These are phyloP conservation scores for Lagria hirta DNA, from an alignment of 2,888 invertebrate species.

Conservation along the genomic window DNA sequence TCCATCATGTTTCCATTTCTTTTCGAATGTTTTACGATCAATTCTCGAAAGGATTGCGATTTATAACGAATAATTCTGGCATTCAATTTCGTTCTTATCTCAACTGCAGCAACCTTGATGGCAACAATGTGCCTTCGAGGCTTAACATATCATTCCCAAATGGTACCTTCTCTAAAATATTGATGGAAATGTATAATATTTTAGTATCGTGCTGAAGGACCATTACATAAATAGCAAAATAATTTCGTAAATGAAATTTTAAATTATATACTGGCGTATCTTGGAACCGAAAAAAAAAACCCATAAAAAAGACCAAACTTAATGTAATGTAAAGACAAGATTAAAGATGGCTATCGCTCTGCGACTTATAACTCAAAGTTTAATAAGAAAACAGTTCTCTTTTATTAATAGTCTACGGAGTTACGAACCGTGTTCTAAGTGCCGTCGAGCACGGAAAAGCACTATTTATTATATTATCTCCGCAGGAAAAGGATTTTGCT, in stretches of 20 bases:
- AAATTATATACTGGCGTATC: conserved; percentile 46
- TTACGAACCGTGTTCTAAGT: conserved; percentile 46
- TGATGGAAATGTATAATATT: conserved; percentile 20
- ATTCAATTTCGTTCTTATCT: no score
- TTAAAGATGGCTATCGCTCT: conserved; percentile 54
- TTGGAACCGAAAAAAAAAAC: conserved; percentile 21
- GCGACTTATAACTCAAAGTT: conserved; percentile 53
- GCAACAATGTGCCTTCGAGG: no score
- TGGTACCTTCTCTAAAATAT: no score
- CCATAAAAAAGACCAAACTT: conserved; percentile 40
- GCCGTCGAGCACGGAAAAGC: conserved; percentile 47
- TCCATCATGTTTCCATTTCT: no score
- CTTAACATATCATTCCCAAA: no score
- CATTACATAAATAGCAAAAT: conserved; percentile 47
- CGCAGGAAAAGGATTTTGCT: conserved; percentile 24
- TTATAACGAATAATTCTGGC: no score
- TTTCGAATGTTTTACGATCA: no score
- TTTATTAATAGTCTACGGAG: conserved; percentile 49
- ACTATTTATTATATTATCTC: conserved; percentile 42
- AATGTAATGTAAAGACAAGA: conserved; percentile 52
- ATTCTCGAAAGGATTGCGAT: no score
- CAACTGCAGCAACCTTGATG: no score
- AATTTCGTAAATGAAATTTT: conserved; percentile 52
- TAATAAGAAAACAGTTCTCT: conserved; percentile 53
- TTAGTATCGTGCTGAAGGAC: conserved; percentile 44